Percentiles rank a stretch among this genome's conserved stretches.
phyloP scores from a whole-genome alignment of 2,797 vertebrate species.

The Poeciliopsis turneri region DNA sequence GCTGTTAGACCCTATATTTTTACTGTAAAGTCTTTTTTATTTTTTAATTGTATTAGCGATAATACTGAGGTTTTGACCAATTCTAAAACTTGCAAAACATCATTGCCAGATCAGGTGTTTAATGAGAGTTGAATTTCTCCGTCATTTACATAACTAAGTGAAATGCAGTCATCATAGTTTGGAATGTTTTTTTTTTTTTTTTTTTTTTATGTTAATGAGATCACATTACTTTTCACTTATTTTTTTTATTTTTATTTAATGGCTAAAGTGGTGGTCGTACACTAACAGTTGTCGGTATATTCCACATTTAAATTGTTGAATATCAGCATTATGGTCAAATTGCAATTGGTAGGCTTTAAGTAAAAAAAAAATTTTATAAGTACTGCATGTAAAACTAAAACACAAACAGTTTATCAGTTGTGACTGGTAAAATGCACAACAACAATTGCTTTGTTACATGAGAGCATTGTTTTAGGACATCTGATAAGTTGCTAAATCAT shows the following conservation, averaged over 20 bases:
- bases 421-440: background rate
- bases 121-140: background rate
- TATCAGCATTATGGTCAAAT: background rate
- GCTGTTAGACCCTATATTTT: background rate
- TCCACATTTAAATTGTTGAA: background rate
- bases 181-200: too few species aligned
- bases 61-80: background rate
- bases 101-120: background rate
- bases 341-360: background rate
- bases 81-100: background rate
- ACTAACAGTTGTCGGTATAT: background rate
- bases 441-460: background rate
- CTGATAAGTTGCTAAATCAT: background rate
- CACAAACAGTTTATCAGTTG: background rate
- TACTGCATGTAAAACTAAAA: background rate
- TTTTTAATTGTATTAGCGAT: background rate
- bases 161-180: background rate
- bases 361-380: background rate
- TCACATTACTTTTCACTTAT: background rate
- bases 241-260: background rate
- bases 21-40: background rate
- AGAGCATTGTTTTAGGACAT: background rate
- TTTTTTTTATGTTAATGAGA: background rate
- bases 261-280: too few species aligned
- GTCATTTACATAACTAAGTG: background rate